Evolutionary conservation across 1,140 invertebrate genomes (phyloP).

Genomic region (Drosophila orosa): DNA sequence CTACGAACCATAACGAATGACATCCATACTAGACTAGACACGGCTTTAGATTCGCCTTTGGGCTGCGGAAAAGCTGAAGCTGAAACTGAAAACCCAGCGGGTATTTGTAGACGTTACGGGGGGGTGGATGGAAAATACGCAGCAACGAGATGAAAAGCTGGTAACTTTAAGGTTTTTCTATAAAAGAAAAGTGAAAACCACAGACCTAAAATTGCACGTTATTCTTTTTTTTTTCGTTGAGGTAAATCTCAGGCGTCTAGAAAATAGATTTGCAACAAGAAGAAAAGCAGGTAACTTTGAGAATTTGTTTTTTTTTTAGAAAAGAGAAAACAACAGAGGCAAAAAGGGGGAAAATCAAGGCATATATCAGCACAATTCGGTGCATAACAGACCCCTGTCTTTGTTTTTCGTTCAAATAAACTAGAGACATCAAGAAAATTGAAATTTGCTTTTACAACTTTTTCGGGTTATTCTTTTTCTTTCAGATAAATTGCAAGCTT

Average conservation of each 20-base stretch:
- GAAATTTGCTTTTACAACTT: no score
- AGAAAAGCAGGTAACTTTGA: background rate
- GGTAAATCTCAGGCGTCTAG: no score
- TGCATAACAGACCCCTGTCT: background rate
- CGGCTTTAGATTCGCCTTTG: slow-evolving; percentile 2
- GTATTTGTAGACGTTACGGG: background rate
- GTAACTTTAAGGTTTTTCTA: background rate
- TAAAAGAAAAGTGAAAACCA: slow-evolving; percentile 12
- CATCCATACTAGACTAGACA: slow-evolving; percentile 50
- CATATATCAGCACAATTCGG: background rate
- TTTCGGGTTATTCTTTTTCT: background rate
- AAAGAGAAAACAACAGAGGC: slow-evolving; percentile 2
- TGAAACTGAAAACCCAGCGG: slow-evolving; percentile 16
- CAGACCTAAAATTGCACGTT: no score
- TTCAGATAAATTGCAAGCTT: background rate
- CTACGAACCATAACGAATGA: slow-evolving; percentile 74
- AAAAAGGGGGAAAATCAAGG: background rate
- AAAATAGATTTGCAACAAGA: no score
- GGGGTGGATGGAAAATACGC: background rate
- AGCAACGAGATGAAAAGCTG: background rate
- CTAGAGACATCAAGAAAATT: background rate
- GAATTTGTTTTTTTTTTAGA: background rate
- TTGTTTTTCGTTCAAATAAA: background rate
- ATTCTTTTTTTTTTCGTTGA: no score
- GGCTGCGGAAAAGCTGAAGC: slow-evolving; percentile 1